Conservation (phyloP, 1,140 invertebrate genomes). For the Pseudomyrmex cubaensis region DNA sequence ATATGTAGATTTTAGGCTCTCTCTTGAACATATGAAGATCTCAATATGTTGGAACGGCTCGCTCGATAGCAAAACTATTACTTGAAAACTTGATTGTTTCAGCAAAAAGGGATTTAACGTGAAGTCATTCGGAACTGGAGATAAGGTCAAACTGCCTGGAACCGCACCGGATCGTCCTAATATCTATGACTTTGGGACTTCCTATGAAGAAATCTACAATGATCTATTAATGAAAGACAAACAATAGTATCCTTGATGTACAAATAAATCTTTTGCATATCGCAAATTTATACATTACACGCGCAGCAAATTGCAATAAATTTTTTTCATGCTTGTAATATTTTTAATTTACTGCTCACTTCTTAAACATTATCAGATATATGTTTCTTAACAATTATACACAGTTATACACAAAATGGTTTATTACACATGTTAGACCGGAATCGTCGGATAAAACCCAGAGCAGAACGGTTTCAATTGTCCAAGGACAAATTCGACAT, state of each 20-base stretch:
- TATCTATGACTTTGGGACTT: constrained; percentile 98
- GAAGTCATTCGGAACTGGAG: constrained; percentile 98
- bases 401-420: constrained; percentile 99
- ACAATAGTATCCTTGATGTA: constrained; percentile 90
- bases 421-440: constrained; percentile 99
- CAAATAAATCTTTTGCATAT: background rate
- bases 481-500: constrained; percentile 97
- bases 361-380: background rate
- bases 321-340: background rate
- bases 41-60: background rate
- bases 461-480: constrained; percentile 97
- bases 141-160: constrained; percentile 98
- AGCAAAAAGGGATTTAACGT: constrained; percentile 99
- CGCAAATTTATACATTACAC: background rate
- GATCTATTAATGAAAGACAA: constrained; percentile 96
- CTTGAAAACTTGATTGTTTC: constrained; percentile 75
- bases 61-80: background rate
- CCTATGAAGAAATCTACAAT: constrained; percentile 99
- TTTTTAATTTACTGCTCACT: background rate
- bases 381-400: constrained; percentile 38
- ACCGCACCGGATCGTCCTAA: constrained; percentile 97
- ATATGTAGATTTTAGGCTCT: too few species aligned
- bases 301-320: background rate
- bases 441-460: constrained; percentile 97
- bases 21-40: too few species aligned